These are phyloP conservation scores for Philaenus spumarius DNA, from an alignment of 1,140 invertebrate genomes.

Conservation along the genomic window DNA sequence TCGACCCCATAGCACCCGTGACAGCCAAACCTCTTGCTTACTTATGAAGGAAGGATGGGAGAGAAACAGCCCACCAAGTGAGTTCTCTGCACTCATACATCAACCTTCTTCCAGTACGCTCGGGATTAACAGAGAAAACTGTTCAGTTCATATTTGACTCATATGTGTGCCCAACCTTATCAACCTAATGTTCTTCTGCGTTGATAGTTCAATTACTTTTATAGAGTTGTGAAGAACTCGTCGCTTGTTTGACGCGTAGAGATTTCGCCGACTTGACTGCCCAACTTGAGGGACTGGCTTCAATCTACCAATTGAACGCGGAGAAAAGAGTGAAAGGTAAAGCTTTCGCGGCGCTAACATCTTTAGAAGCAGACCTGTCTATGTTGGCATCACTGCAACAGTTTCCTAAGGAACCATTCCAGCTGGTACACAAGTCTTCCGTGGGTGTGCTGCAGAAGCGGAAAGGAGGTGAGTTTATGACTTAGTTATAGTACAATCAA, in stretches of 20 bases:
- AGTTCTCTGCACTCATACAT: too few relatives aligned
- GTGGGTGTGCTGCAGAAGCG: constrained; percentile 73
- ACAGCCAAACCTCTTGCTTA: too few relatives aligned
- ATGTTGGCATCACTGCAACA: constrained; percentile 72
- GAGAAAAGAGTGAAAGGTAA: constrained; percentile 93
- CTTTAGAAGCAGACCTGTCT: constrained; percentile 85
- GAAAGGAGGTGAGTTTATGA: constrained; percentile 67
- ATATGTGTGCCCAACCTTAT: too few relatives aligned
- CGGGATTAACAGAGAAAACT: too few relatives aligned
- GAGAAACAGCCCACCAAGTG: too few relatives aligned
- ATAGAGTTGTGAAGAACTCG: constrained; percentile 82
- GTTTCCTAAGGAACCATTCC: constrained; percentile 77
- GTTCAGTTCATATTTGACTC: too few relatives aligned
- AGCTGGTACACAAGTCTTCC: constrained; percentile 81
- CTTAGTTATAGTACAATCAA: too few relatives aligned
- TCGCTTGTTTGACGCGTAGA: constrained; percentile 65
- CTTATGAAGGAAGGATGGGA: too few relatives aligned
- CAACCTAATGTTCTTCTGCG: too few relatives aligned
- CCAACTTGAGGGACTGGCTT: constrained; percentile 83
- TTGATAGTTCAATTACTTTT: too few relatives aligned
- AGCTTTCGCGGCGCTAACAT: constrained; percentile 85
- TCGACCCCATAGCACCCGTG: too few relatives aligned
- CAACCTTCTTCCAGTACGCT: too few relatives aligned
- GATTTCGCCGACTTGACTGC: constrained; percentile 91
- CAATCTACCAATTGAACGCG: constrained; percentile 89